phyloP scores from a whole-genome alignment of 2,888 invertebrate genomes.

The Allolobophora icterica region DNA sequence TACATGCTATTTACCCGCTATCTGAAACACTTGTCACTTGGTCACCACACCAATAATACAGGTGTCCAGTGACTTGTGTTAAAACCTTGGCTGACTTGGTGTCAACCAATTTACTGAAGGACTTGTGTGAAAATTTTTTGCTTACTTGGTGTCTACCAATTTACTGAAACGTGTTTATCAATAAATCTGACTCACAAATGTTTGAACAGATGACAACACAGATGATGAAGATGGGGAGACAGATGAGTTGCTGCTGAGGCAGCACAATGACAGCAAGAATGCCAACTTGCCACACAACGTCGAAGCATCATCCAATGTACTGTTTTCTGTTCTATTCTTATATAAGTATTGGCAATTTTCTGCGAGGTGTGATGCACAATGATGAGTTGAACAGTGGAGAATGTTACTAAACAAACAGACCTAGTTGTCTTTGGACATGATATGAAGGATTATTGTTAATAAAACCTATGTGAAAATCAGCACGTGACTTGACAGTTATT shows the following conservation, averaged over 20 bases:
- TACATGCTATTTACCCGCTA: neutral
- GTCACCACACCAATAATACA: neutral
- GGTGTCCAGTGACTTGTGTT: neutral
- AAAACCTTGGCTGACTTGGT: neutral
- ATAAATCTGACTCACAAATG: neutral
- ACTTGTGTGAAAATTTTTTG: neutral
- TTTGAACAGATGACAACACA: neutral
- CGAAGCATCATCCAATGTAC: neutral
- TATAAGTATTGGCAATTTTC: neutral
- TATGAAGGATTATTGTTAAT: too few relatives aligned
- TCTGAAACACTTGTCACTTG: neutral
- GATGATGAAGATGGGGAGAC: neutral
- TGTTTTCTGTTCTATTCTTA: neutral
- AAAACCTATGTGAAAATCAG: too few relatives aligned
- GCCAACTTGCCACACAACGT: neutral
- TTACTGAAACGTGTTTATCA: neutral
- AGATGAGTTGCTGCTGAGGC: neutral
- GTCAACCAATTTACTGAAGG: neutral
- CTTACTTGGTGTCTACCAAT: neutral
- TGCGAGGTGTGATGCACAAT: neutral
- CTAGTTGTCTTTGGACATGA: too few relatives aligned
- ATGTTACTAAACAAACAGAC: neutral
- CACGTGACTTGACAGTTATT: too few relatives aligned
- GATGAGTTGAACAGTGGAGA: neutral
- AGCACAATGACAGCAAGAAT: constrained; percentile 17